Percentiles rank a stretch among this genome's conserved stretches.
Evolutionary conservation across 2,113 vertebrate genomes (phyloP).

Genomic region (Fulica atra): DNA sequence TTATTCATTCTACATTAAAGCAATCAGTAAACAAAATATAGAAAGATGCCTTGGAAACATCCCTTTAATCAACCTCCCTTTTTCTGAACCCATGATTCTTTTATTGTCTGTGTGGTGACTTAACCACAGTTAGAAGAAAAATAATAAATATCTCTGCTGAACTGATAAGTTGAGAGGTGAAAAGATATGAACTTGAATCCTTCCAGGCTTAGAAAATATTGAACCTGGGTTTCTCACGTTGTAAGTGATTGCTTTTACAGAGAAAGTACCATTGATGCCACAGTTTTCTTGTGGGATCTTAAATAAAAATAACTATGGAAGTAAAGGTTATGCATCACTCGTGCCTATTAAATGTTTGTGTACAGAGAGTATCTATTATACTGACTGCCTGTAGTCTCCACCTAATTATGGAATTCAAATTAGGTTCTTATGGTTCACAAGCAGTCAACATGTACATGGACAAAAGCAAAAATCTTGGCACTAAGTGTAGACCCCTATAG

Average conservation of each 20-base stretch:
- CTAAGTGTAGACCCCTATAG: not conserved
- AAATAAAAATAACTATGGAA: not conserved
- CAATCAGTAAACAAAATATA: not conserved
- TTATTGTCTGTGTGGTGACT: not conserved
- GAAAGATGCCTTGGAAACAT: not conserved
- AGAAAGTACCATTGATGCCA: not conserved
- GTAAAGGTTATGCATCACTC: not conserved
- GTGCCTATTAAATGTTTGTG: not conserved
- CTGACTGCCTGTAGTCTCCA: not conserved
- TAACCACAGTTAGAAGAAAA: not conserved
- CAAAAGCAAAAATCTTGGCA: not conserved
- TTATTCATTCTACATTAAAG: not conserved
- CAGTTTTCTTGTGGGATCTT: not conserved
- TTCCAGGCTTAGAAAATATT: not conserved
- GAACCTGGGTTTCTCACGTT: not conserved
- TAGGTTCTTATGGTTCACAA: not conserved
- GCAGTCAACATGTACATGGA: accelerated
- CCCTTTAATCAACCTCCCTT: not conserved
- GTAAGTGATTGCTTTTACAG: not conserved
- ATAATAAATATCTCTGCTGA: not conserved
- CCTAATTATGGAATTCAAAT: not conserved
- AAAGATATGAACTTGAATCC: not conserved
- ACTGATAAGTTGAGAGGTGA: not conserved
- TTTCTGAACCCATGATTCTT: not conserved
- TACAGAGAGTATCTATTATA: not conserved